Evolutionary conservation across 2,113 vertebrate species (phyloP).

Genomic region (Pituophis catenifer): DNA sequence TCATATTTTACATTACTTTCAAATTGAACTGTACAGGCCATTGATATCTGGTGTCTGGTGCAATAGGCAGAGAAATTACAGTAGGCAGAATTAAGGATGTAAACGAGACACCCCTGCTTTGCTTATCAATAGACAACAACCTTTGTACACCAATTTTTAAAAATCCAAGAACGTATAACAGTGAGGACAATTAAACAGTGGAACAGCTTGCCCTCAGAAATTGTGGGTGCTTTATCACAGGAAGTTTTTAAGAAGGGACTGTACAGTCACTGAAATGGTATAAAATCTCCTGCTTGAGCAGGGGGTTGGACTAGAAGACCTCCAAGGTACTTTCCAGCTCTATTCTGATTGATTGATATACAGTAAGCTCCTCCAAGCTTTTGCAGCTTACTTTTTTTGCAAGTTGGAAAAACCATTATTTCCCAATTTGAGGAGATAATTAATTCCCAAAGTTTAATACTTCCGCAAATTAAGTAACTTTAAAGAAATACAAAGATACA

Average conservation of each 20-base stretch:
- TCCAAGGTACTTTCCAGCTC: too few relatives aligned
- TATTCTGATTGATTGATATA: background rate
- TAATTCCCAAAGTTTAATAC: background rate
- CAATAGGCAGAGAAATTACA: background rate
- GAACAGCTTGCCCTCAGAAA: too few relatives aligned
- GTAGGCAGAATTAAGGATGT: background rate
- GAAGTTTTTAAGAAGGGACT: too few relatives aligned
- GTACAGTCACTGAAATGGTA: too few relatives aligned
- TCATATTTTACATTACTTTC: background rate
- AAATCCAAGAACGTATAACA: background rate
- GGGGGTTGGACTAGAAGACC: too few relatives aligned
- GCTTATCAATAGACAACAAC: background rate
- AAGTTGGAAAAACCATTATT: background rate
- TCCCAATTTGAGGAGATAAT: background rate
- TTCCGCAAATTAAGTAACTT: background rate
- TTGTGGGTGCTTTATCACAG: too few relatives aligned
- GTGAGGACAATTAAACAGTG: too few relatives aligned
- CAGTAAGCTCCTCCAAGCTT: background rate
- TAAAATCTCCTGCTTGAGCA: too few relatives aligned
- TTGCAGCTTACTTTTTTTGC: background rate
- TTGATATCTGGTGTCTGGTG: background rate
- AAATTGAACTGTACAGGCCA: background rate
- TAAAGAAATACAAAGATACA: background rate
- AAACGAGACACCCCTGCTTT: background rate
- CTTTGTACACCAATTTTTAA: background rate